Evolutionary conservation across 2,113 vertebrate genomes (phyloP).

Genomic region (Fregetta grallaria): DNA sequence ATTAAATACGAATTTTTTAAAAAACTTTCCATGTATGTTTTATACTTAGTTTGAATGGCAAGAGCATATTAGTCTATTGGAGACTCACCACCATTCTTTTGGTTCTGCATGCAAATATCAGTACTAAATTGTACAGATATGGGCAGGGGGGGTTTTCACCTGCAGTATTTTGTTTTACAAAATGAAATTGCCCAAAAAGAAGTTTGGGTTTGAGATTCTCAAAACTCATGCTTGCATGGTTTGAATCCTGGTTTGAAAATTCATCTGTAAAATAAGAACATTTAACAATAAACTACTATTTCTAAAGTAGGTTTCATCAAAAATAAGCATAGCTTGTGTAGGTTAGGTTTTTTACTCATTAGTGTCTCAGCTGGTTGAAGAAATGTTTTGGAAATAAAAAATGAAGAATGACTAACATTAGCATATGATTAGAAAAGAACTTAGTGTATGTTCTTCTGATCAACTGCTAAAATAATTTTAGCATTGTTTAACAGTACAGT

Average conservation of each 20-base stretch:
- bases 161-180: not conserved
- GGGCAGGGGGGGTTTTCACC: not conserved
- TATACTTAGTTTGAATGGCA: not conserved
- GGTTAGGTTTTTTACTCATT: not conserved
- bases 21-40: not conserved
- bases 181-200: not conserved
- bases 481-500: slow-evolving; percentile 20
- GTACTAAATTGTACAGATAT: not conserved
- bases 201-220: not conserved
- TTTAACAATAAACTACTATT: not conserved
- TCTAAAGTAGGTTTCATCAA: not conserved
- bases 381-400: slow-evolving; percentile 14
- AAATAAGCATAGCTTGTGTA: not conserved
- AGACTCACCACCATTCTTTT: not conserved
- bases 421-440: slow-evolving; percentile 1
- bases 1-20: not conserved
- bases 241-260: not conserved
- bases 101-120: not conserved
- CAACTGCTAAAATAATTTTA: slow-evolving; percentile 42
- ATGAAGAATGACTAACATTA: not conserved
- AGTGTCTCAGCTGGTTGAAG: not conserved
- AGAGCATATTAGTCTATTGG: not conserved
- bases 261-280: not conserved
- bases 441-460: slow-evolving; percentile 2
- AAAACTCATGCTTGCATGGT: not conserved